Evolutionary conservation across 2,113 vertebrate species (phyloP).

Genomic region (Xyrauchen texanus): DNA sequence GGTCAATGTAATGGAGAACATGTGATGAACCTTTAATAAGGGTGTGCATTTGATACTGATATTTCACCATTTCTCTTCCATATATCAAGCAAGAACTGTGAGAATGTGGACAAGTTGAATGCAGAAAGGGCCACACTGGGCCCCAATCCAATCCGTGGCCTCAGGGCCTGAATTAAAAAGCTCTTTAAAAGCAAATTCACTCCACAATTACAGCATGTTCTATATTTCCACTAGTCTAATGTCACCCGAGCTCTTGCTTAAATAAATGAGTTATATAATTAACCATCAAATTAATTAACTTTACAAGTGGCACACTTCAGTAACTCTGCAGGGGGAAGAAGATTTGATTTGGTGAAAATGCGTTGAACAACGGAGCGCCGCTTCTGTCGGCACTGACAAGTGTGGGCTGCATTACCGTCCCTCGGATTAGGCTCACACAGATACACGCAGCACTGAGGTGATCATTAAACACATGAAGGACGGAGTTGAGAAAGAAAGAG

Average conservation of each 20-base stretch:
- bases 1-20: neutral
- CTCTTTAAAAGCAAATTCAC: slow-evolving; percentile 51
- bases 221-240: slow-evolving; percentile 52
- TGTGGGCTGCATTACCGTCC: slow-evolving; percentile 23
- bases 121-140: slow-evolving; percentile 25
- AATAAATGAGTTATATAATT: slow-evolving; percentile 61
- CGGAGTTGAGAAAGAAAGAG: slow-evolving; percentile 29
- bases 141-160: slow-evolving; percentile 24
- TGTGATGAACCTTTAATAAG: neutral
- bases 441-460: slow-evolving; percentile 4
- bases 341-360: slow-evolving; percentile 9
- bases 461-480: slow-evolving; percentile 44
- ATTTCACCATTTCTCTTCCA: neutral
- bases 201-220: slow-evolving; percentile 57
- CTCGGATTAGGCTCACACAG: slow-evolving; percentile 31
- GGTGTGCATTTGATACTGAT: neutral
- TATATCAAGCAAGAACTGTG: neutral
- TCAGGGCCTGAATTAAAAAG: slow-evolving; percentile 48
- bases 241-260: slow-evolving; percentile 52
- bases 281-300: slow-evolving; percentile 59
- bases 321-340: slow-evolving; percentile 41
- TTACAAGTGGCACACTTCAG: slow-evolving; percentile 57
- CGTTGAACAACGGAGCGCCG: neutral
- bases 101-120: neutral
- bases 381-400: slow-evolving; percentile 27